Evolutionary conservation across 2,797 vertebrate species (phyloP).

Genomic region (Rhincodon typus): DNA sequence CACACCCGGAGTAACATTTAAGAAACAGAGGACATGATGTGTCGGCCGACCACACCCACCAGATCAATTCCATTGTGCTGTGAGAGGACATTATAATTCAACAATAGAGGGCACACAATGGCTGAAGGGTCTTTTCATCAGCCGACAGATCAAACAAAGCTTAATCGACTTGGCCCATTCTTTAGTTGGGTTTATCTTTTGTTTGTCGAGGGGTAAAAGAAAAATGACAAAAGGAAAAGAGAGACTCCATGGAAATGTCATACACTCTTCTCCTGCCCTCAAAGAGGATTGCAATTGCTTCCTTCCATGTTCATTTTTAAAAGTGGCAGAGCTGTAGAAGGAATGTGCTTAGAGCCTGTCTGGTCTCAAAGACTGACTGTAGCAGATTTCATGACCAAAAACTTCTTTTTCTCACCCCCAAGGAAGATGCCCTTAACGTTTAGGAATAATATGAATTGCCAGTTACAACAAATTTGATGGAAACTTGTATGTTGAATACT

Average conservation of each 20-base stretch:
- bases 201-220: conserved; percentile 42
- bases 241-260: conserved; percentile 45
- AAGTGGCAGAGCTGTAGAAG: background rate
- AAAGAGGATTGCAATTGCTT: background rate
- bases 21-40: conserved; percentile 20
- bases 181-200: conserved; percentile 44
- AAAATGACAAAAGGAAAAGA: conserved; percentile 46
- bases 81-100: conserved; percentile 23
- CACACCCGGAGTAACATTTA: background rate
- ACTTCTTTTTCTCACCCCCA: background rate
- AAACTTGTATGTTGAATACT: background rate
- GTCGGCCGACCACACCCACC: conserved; percentile 47
- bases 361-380: conserved; percentile 9
- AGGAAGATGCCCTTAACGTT: background rate
- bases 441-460: background rate
- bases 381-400: background rate
- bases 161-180: conserved; percentile 52
- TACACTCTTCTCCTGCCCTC: conserved; percentile 38
- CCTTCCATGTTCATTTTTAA: background rate
- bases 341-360: conserved; percentile 7
- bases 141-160: conserved; percentile 48
- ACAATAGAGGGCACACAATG: conserved; percentile 41
- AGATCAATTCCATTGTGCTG: conserved; percentile 47
- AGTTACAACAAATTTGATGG: background rate
- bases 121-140: conserved; percentile 49